Conservation (phyloP, 2,797 vertebrate genomes). For the Acomys russatus region DNA sequence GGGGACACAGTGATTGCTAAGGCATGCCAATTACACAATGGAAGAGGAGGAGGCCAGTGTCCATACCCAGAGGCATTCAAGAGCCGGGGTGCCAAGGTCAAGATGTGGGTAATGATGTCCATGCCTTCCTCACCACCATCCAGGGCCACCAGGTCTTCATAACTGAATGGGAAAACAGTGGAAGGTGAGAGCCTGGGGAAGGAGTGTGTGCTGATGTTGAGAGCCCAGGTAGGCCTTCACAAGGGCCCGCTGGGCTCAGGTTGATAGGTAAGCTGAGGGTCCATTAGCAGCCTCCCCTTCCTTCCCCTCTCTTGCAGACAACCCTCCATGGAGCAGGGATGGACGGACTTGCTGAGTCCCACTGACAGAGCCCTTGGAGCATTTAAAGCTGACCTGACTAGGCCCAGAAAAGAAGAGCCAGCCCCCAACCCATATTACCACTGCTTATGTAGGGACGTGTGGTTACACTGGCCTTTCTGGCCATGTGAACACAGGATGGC, state of each 20-base stretch:
- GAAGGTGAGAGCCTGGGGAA: not conserved
- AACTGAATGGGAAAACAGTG: constrained; percentile 88
- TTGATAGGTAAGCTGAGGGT: not conserved
- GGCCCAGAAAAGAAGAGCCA: not conserved
- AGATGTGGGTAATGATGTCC: constrained; percentile 92
- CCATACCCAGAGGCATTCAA: constrained; percentile 93
- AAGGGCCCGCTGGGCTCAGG: not conserved
- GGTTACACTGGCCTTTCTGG: not conserved
- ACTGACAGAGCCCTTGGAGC: not conserved
- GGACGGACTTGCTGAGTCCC: not conserved
- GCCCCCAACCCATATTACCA: not conserved
- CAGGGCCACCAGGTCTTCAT: constrained; percentile 94
- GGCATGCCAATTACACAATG: not conserved
- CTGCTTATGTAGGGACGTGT: not conserved
- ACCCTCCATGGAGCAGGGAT: not conserved
- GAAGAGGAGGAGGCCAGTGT: not conserved
- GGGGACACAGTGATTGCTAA: not conserved
- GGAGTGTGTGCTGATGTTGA: not conserved
- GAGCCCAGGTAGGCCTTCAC: not conserved
- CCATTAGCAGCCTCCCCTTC: not conserved
- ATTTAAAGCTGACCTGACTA: not conserved
- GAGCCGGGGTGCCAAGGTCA: constrained; percentile 92
- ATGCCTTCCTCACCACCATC: constrained; percentile 96
- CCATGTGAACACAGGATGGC: not conserved
- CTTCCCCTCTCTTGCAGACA: not conserved